Evolutionary conservation across 2,113 vertebrate species (phyloP).

Genomic region (Callithrix jacchus): DNA sequence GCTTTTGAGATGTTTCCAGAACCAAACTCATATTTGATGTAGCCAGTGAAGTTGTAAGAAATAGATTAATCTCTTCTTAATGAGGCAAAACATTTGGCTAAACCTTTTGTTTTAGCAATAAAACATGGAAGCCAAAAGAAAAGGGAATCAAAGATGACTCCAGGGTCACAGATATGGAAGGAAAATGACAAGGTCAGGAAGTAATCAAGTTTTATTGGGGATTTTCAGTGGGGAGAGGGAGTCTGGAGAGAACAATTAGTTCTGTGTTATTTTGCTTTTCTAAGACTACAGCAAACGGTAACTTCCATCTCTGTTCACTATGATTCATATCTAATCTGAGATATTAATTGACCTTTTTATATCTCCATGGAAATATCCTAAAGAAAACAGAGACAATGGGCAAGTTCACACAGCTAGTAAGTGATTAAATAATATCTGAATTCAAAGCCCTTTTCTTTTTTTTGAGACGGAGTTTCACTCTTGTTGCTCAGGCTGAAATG

Average conservation of each 20-base stretch:
- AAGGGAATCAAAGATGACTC: conserved; percentile 11
- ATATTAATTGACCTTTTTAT: conserved; percentile 41
- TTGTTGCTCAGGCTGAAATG: no score
- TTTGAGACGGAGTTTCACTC: no score
- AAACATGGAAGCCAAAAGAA: neutral
- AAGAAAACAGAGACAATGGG: conserved; percentile 33
- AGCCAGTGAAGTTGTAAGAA: conserved; percentile 5
- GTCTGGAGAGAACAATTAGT: conserved; percentile 20
- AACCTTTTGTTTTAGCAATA: neutral
- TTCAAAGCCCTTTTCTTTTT: neutral
- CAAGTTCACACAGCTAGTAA: neutral
- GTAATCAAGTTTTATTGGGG: conserved; percentile 35
- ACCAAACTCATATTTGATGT: neutral
- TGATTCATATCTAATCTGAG: conserved; percentile 30
- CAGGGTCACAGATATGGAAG: conserved; percentile 3
- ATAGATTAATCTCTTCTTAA: conserved; percentile 52
- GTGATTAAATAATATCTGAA: conserved; percentile 43
- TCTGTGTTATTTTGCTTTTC: neutral
- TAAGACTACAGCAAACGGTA: conserved; percentile 5
- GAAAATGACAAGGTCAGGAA: conserved; percentile 37
- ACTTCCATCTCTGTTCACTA: neutral
- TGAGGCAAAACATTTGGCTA: neutral
- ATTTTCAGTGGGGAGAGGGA: conserved; percentile 5
- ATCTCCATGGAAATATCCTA: conserved; percentile 3
- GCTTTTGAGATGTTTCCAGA: conserved; percentile 20